Evolutionary conservation across 2,888 invertebrate genomes (phyloP), one percentile per base, ranked within the genome.

Genomic region (Plutella xylostella): DNA sequence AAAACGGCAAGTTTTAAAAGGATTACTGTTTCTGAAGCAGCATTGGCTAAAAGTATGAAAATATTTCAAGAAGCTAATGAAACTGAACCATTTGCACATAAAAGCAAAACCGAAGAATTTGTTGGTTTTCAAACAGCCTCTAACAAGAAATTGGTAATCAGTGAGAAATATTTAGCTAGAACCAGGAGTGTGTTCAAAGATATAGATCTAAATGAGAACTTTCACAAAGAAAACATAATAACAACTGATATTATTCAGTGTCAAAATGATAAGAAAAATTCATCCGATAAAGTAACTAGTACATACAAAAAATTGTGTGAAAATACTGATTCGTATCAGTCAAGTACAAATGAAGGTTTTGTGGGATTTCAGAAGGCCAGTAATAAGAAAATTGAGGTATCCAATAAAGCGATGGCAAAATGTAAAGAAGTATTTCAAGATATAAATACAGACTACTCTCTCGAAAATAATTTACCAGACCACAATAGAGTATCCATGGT

Each of bases 1-100:
- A 50, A 56, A 50, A 65, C 61, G 9, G 69, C 65, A 7, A 58
- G 58, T 46, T 65, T 68, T 1, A 64, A 61, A 51, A 48, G 46
- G 15, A 51, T 70, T 17, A 48, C 46, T 30, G 50, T 65, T 20
- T 62, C 61, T 5, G 53, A 55, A 30, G 44, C 48, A 43, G 54
- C 64, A 28, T 45, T 60, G 3, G 45, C 39, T 2, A 68, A 55
- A 51, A 61, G 63, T 12, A 66, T 59, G 53, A 56, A 56, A 11
- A 45, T 74, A 28, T 66, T 74, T 49, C 51, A 61, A 35, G 56
- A 65, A 48, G 52, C 17, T 57, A 45, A 37, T 11, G 21, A 17
- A 12, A 20, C 11, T 31, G 11, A 37, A 22, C 20, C 42, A 14
- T 12, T 12, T 12, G 35, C 47, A 15, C 43, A 49, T 45, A 43